Evolutionary conservation across 1,140 invertebrate genomes (phyloP), one percentile per base, ranked within the genome.

Genomic region (Diabrotica virgifera): DNA sequence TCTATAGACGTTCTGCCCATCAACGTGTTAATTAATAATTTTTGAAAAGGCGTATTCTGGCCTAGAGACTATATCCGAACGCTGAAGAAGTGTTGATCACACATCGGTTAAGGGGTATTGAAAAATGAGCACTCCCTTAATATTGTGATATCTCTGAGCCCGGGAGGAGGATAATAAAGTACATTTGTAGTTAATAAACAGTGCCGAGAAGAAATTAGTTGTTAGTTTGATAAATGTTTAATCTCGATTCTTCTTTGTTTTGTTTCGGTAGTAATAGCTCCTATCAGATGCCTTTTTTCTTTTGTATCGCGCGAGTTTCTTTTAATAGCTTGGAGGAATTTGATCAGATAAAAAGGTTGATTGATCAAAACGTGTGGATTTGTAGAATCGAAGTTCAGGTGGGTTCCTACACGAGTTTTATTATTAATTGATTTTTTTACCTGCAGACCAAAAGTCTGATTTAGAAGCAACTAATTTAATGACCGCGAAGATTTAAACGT

Each of bases 11-110:
- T n/a, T n/a, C n/a, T n/a, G n/a, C n/a, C n/a, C n/a, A n/a, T n/a
- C n/a, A n/a, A n/a, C n/a, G n/a, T 75, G 72, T 65, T 77, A 78
- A 78, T 78, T 78, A 77, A 78, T 77, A 78, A 74, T 74, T 71
- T 70, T 72, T 70, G 70, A 69, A 10, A n/a, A 46, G 2, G 6
- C 2, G 40, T 6, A 3, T 46, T 10, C n/a, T n/a, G 40, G 40
- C 40, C 40, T n/a, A 46, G 8, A 46, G 8, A 46, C 40, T 46
- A 46, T 10, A 8, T 46, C 40, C n/a, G 8, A n/a, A n/a, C 40
- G 40, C 2, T 46, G 40, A n/a, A 10, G 40, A n/a, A 46, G 40
- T 46, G 40, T 46, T 46, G 40, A 46, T 46, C 40, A 46, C 8
- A 46, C 4, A 46, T 46, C 8, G 40, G 40, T 46, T 46, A 46